Evolutionary conservation across 37 sponge, comb jelly and placozoan genomes (phyloP), one percentile per base, ranked within the genome.

Genomic region (Oopsacas minuta): DNA sequence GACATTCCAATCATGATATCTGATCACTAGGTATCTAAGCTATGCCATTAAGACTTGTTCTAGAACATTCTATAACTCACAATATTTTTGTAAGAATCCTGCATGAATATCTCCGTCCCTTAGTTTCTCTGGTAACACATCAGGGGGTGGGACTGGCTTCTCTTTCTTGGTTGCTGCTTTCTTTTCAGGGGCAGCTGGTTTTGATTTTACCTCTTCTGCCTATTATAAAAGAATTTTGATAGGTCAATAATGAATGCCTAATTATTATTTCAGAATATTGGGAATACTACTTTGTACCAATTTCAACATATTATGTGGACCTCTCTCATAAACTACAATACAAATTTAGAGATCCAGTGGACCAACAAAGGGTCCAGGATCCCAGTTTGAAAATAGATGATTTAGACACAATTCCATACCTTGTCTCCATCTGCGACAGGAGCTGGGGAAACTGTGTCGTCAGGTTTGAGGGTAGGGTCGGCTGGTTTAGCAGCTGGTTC

Each of bases 401-500:
- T n/a, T n/a, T n/a, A n/a, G n/a, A n/a, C n/a, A n/a, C n/a, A n/a
- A n/a, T n/a, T n/a, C n/a, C n/a, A n/a, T n/a, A n/a, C n/a, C n/a
- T n/a, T n/a, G n/a, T 46, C 22, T 61, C 32, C 75, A 20, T 61
- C 75, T 61, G 28, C 75, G 28, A 34, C 75, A 32, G 75, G 75
- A 61, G 75, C 75, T 61, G 22, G 17, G 22, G 75, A n/a, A 32
- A 25, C 75, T 34, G 75, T 25, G 5, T 61, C 75, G 1, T 25
- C 75, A 32, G 75, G 75, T 12, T 61, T 12, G 20, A 12, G 5
- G 20, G 30, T 34, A 61, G 75, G 75, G 22, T 61, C 75, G 30
- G 75, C 75, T 17, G 49, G 49, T 61, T 61, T n/a, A 61, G 75
- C 75, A 25, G 75, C 75, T n/a, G 75, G 75, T 12, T 61, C 75